Evolutionary conservation across 37 sponge, comb jelly and placozoan genomes (phyloP).

Genomic region (Dysidea cf. avara): DNA sequence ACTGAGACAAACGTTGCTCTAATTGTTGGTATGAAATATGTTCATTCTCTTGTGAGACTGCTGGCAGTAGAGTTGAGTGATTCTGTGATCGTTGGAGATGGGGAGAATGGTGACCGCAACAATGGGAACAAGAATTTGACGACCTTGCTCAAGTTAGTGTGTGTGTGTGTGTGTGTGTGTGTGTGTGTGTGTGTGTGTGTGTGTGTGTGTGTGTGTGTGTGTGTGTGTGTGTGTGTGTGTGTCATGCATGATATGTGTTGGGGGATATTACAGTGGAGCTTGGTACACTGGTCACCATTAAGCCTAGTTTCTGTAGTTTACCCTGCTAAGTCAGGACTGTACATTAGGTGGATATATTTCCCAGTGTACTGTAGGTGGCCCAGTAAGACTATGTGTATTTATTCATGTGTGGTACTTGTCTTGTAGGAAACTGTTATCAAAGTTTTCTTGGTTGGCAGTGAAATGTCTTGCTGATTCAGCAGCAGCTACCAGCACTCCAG

Average conservation of each 20-base stretch:
- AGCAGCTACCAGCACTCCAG: constrained; percentile 48
- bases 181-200: constrained; percentile 1
- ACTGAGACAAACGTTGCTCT: constrained; percentile 21
- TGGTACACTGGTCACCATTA: too few relatives aligned
- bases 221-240: background rate
- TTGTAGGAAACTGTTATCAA: constrained; percentile 32
- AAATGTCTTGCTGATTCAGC: constrained; percentile 50
- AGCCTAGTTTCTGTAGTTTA: too few relatives aligned
- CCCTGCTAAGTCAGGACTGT: too few relatives aligned
- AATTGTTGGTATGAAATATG: constrained; percentile 50
- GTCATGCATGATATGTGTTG: too few relatives aligned
- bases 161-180: background rate
- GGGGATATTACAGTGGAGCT: too few relatives aligned
- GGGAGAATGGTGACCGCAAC: constrained; percentile 47
- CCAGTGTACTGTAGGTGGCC: background rate
- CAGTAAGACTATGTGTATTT: background rate
- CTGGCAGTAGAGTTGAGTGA: constrained; percentile 66
- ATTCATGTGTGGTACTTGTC: too few relatives aligned
- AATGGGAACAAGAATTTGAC: constrained; percentile 9
- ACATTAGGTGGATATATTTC: too few relatives aligned
- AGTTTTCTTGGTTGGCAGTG: constrained; percentile 66
- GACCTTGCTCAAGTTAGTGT: too few relatives aligned
- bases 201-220: too few relatives aligned
- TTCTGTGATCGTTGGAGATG: background rate
- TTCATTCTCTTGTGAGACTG: constrained; percentile 47